Evolutionary conservation across 1,140 invertebrate species (phyloP), one percentile per base, ranked within the genome.

Genomic region (Leptinotarsa lineolata): DNA sequence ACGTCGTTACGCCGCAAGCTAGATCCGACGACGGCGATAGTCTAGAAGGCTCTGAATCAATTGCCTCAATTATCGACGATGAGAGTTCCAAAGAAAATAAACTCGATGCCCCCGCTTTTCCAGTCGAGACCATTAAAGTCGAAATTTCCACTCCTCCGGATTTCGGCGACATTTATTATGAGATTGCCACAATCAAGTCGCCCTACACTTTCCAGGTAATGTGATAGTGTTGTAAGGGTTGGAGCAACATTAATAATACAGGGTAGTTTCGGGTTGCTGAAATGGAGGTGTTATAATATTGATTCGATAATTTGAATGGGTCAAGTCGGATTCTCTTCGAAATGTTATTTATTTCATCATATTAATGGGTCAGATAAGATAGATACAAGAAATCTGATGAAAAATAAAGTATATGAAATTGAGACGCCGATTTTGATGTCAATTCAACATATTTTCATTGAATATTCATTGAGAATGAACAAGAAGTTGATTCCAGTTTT

Each of bases 141-240:
- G 93, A 95, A 84, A 95, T 95, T 72, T 94, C 93, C 2, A 95
- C 94, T 2, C 92, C 93, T 1, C 90, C 92, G 39, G 92, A 94
- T 81, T 94, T 94, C 77, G 90, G 89, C 80, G 92, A 95, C 83
- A 88, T 92, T 63, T 94, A 95, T 75, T 94, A 93, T 81, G 92
- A 96, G 87, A 93, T 96, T 74, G 94, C 94, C 6, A 96, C 94
- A 0, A 93, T 96, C 70, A 94, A 94, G 82, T 94, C 93, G 64
- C 94, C 94, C 0, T 95, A 95, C 80, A 91, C 92, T 22, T 96
- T 95, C 85, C 93, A 95, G 88, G 93, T 95, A 86, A 77, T 63
- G 61, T 63, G 61, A 63, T 63, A 22, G 15, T 54, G 48, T 18
- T 54, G 15, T n/a, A 54, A 54, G 30, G 8, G 30, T 39, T 11